Evolutionary conservation across 2,797 vertebrate genomes (phyloP).

Genomic region (Apodemus agrarius): DNA sequence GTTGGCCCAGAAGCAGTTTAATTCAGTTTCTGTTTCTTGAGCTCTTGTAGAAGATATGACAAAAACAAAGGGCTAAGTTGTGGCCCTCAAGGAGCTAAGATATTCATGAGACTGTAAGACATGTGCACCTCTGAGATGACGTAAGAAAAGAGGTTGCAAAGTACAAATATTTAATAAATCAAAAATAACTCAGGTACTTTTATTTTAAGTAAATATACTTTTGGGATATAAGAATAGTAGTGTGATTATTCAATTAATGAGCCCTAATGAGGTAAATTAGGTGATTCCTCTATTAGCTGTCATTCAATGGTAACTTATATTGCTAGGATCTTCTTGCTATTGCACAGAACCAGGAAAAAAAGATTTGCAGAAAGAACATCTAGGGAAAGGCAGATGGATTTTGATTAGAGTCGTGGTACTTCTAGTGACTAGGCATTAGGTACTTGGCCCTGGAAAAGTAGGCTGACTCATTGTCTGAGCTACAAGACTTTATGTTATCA

Average conservation of each 20-base stretch:
- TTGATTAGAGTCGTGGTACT: background rate
- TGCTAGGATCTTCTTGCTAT: background rate
- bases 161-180: conserved; percentile 47
- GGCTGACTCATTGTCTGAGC: background rate
- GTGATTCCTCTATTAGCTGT: background rate
- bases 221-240: background rate
- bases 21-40: conserved; percentile 1
- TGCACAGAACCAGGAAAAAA: background rate
- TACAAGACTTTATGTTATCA: background rate
- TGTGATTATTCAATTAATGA: conserved; percentile 24
- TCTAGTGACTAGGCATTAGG: background rate
- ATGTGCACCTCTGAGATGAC: conserved; percentile 4
- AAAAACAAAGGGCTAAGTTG: background rate
- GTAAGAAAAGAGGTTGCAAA: background rate
- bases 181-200: background rate
- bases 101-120: conserved; percentile 29
- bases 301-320: background rate
- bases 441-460: background rate
- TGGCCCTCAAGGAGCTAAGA: background rate
- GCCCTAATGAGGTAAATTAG: background rate
- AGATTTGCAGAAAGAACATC: background rate
- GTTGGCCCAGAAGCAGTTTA: conserved; percentile 30
- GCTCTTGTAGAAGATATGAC: background rate
- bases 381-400: background rate
- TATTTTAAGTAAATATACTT: conserved; percentile 50